phyloP scores from a whole-genome alignment of 2,113 vertebrate genomes.

The Syngnathus typhle region DNA sequence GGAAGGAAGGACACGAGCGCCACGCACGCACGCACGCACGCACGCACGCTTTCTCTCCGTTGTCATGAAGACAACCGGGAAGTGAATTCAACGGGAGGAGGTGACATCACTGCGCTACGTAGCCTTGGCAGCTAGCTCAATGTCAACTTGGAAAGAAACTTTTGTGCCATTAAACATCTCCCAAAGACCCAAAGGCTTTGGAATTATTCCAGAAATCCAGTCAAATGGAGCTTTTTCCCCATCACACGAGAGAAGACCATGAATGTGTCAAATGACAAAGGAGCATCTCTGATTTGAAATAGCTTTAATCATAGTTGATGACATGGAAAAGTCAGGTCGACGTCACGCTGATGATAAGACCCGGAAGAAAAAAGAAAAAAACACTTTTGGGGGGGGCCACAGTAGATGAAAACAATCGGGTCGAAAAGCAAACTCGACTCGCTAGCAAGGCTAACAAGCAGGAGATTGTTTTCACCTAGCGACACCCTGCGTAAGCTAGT shows the following conservation, averaged over 20 bases:
- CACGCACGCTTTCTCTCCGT: too few species aligned
- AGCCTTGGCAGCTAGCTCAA: not conserved
- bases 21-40: too few species aligned
- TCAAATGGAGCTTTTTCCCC: too few species aligned
- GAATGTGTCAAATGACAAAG: not conserved
- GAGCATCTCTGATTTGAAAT: not conserved
- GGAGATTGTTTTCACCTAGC: conserved; percentile 34
- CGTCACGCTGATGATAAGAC: conserved; percentile 27
- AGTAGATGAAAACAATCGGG: conserved; percentile 48
- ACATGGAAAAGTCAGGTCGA: conserved; percentile 54
- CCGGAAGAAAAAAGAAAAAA: not conserved
- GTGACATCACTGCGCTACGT: not conserved
- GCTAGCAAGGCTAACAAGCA: not conserved
- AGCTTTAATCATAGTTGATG: conserved; percentile 42
- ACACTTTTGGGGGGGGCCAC: not conserved
- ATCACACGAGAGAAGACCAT: too few species aligned
- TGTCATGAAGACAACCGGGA: not conserved
- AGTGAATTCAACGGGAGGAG: not conserved
- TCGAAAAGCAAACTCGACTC: not conserved
- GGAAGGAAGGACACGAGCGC: not conserved
- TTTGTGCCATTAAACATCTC: not conserved
- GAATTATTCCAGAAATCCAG: too few species aligned
- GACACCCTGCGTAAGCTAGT: not conserved
- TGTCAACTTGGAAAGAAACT: not conserved
- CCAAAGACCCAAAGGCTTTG: not conserved